These are phyloP conservation scores for Salvelinus alpinus DNA, from an alignment of 2,113 vertebrate species.

Conservation along the genomic window DNA sequence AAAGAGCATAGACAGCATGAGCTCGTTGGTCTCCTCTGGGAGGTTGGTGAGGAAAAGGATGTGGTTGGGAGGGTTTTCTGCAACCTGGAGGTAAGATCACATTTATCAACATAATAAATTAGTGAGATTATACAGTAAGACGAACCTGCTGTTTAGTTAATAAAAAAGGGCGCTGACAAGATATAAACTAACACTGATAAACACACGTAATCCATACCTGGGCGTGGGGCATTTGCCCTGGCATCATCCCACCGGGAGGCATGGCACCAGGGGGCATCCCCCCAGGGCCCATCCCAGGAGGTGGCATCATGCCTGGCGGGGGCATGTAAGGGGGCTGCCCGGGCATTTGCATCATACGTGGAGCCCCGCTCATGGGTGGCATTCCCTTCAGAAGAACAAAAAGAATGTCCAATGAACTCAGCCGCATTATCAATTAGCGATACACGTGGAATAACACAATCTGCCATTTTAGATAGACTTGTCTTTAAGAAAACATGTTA, in stretches of 20 bases:
- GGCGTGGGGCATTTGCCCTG: slow-evolving; percentile 80
- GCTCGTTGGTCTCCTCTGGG: slow-evolving; percentile 91
- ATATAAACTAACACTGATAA: neutral
- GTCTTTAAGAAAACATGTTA: too few species aligned
- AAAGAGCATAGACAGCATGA: slow-evolving; percentile 96
- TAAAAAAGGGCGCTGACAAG: neutral
- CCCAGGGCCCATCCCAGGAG: slow-evolving; percentile 85
- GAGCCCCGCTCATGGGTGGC: slow-evolving; percentile 81
- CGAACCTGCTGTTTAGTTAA: neutral
- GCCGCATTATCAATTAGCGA: too few species aligned
- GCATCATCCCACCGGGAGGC: slow-evolving; percentile 87
- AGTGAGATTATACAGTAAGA: too few species aligned
- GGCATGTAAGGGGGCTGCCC: slow-evolving; percentile 92
- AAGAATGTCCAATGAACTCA: neutral
- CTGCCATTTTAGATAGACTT: too few species aligned
- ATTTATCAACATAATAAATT: neutral
- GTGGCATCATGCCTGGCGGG: slow-evolving; percentile 90
- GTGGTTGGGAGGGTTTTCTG: slow-evolving; percentile 93
- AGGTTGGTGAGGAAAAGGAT: slow-evolving; percentile 94
- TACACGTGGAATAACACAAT: too few species aligned
- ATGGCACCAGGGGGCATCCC: slow-evolving; percentile 84
- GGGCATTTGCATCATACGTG: slow-evolving; percentile 88
- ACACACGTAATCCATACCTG: slow-evolving; percentile 70
- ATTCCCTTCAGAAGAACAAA: slow-evolving; percentile 72
- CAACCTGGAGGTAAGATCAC: slow-evolving; percentile 68